Percentiles rank a stretch among this genome's conserved stretches.
Evolutionary conservation across 2,797 vertebrate genomes (phyloP).

Genomic region (Heteromormyrus szaboi): DNA sequence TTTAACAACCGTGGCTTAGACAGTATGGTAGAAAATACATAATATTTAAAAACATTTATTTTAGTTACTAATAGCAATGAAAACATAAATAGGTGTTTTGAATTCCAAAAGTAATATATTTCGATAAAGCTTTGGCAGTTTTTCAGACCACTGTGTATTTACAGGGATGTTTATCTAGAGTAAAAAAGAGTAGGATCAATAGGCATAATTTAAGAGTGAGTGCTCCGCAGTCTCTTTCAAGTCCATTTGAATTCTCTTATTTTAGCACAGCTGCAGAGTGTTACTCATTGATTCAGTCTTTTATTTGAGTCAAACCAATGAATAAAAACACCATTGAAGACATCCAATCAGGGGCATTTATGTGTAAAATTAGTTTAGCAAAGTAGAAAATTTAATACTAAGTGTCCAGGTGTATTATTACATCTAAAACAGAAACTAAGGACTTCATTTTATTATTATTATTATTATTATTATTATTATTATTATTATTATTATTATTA

Average conservation of each 20-base stretch:
- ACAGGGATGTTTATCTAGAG: background rate
- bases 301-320: background rate
- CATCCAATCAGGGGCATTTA: background rate
- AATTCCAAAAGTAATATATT: background rate
- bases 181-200: background rate
- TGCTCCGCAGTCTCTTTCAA: slow-evolving; percentile 34
- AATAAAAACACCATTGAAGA: background rate
- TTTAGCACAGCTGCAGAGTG: background rate
- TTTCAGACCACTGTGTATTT: background rate
- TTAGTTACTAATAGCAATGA: background rate
- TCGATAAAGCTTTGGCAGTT: background rate
- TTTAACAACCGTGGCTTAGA: background rate
- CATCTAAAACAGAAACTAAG: background rate
- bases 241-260: background rate
- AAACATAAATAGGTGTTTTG: background rate
- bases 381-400: background rate
- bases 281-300: background rate
- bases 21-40: background rate
- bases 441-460: background rate
- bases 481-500: background rate
- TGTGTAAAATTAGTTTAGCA: background rate
- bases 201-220: background rate
- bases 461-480: background rate
- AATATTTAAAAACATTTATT: background rate
- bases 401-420: background rate